Conservation (phyloP, 2,888 invertebrate species). For the Carcina quercana region DNA sequence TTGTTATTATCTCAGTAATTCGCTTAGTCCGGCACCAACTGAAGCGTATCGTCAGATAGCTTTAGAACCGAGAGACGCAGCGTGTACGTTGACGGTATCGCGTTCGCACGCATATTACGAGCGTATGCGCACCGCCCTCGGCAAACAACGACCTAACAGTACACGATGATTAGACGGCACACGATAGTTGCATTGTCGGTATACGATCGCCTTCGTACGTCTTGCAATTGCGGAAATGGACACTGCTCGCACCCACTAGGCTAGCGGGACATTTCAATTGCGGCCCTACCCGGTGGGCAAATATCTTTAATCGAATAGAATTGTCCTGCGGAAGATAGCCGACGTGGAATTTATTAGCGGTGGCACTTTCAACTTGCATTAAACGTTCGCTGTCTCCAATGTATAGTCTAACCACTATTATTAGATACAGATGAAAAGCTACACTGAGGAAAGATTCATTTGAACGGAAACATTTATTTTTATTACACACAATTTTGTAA, state of each 20-base stretch:
- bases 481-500: too few species aligned
- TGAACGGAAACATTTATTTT: too few species aligned
- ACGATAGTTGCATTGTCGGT: slow-evolving; percentile 70
- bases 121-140: slow-evolving; percentile 33
- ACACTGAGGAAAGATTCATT: too few species aligned
- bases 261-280: slow-evolving; percentile 71
- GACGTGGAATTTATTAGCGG: slow-evolving; percentile 21
- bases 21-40: slow-evolving; percentile 6
- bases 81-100: slow-evolving; percentile 54
- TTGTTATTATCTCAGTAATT: too few species aligned
- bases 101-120: slow-evolving; percentile 71
- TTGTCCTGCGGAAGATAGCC: slow-evolving; percentile 24
- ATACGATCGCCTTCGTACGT: slow-evolving; percentile 68
- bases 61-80: slow-evolving; percentile 23
- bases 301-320: slow-evolving; percentile 44
- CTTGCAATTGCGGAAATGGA: slow-evolving; percentile 72
- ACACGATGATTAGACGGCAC: slow-evolving; percentile 71
- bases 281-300: slow-evolving; percentile 45
- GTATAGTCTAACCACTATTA: too few species aligned
- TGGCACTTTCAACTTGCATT: slow-evolving; percentile 6
- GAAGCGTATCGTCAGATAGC: slow-evolving; percentile 32
- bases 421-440: too few species aligned
- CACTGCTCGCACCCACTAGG: slow-evolving; percentile 59
- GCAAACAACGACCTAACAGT: slow-evolving; percentile 62
- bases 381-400: too few species aligned